Evolutionary conservation across 2,888 invertebrate genomes (phyloP).

Genomic region (Folsomia manolachei): DNA sequence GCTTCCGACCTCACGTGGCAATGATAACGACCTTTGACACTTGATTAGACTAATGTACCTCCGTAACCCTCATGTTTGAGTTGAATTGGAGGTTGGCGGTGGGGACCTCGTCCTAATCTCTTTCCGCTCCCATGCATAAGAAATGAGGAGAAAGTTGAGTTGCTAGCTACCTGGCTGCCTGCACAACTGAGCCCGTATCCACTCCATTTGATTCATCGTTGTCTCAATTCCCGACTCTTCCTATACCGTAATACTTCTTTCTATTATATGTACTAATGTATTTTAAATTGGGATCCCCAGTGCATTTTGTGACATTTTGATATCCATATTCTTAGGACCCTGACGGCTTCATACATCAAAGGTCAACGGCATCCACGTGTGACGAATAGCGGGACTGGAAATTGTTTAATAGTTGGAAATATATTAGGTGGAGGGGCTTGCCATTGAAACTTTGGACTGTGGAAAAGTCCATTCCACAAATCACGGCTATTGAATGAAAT

Average conservation of each 20-base stretch:
- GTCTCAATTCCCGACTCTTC: neutral
- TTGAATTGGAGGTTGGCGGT: neutral
- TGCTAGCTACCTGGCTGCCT: neutral
- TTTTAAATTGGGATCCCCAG: neutral
- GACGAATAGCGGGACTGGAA: no score
- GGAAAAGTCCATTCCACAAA: neutral
- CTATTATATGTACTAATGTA: no score
- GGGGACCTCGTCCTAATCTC: neutral
- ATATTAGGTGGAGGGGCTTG: neutral
- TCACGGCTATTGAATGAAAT: neutral
- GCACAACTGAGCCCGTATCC: neutral
- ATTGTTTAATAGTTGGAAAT: no score
- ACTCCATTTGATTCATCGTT: neutral
- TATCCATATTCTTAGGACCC: no score
- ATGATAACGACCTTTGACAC: constrained; percentile 43
- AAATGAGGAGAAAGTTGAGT: constrained; percentile 7
- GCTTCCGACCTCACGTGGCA: constrained; percentile 3
- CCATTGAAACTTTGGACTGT: neutral
- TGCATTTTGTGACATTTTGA: neutral
- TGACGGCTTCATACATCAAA: neutral
- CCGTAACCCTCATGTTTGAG: neutral
- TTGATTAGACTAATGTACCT: constrained; percentile 38
- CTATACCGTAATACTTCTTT: neutral
- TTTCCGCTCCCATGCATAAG: neutral
- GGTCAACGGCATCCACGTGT: no score